These are phyloP conservation scores for Etheostoma cragini DNA, from an alignment of 2,113 vertebrate species.

Conservation along the genomic window DNA sequence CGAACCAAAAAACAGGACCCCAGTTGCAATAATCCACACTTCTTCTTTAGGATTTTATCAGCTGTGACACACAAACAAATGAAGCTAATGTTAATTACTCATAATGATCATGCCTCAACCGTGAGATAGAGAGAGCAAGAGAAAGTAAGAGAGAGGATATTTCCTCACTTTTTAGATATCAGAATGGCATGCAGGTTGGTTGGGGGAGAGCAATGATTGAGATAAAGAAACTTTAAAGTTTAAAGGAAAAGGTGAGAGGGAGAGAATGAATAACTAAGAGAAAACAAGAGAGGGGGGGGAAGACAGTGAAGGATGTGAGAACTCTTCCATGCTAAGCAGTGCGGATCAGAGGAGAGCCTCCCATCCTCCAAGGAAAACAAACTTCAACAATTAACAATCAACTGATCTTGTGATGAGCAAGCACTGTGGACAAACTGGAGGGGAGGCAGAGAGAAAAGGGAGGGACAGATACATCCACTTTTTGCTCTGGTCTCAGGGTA, in stretches of 20 bases:
- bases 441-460: neutral
- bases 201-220: neutral
- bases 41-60: neutral
- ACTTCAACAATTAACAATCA: conserved; percentile 41
- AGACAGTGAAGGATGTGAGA: conserved; percentile 50
- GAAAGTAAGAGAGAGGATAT: neutral
- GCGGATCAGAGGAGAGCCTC: conserved; percentile 42
- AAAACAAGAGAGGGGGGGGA: neutral
- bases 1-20: neutral
- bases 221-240: conserved; percentile 3
- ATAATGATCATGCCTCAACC: neutral
- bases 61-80: neutral
- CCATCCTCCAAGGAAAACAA: conserved; percentile 14
- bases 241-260: conserved; percentile 13
- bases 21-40: neutral
- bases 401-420: conserved; percentile 52
- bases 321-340: conserved; percentile 31
- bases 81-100: too few species aligned
- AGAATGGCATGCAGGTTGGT: neutral
- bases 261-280: neutral
- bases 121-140: neutral
- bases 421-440: conserved; percentile 24
- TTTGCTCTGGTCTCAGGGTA: conserved; percentile 12
- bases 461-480: neutral
- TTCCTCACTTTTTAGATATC: neutral